These are phyloP conservation scores for Cheumatopsyche charites DNA, from an alignment of 1,140 invertebrate genomes.

Conservation along the genomic window DNA sequence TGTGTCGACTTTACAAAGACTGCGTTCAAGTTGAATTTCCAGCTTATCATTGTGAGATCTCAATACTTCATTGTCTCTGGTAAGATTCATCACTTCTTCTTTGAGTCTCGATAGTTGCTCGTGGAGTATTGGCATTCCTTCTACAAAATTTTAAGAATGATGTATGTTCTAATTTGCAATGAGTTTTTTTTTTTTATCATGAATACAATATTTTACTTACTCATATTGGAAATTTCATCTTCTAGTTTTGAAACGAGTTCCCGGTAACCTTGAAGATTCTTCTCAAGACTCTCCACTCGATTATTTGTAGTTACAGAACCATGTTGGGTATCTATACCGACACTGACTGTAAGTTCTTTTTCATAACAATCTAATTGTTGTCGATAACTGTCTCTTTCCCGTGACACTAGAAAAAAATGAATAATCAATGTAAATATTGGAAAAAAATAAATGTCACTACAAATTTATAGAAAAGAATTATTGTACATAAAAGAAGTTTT, in stretches of 20 bases:
- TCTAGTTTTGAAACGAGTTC: conserved; percentile 73
- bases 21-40: conserved; percentile 69
- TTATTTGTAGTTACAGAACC: conserved; percentile 56
- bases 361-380: conserved; percentile 82
- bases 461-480: not conserved
- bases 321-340: conserved; percentile 53
- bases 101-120: conserved; percentile 56
- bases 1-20: conserved; percentile 51
- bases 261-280: conserved; percentile 68
- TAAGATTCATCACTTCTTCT: conserved; percentile 60
- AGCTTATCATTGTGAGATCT: conserved; percentile 67
- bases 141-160: not conserved
- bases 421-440: not conserved
- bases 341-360: conserved; percentile 72
- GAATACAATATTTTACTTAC: conserved; percentile 47
- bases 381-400: conserved; percentile 78
- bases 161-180: not conserved
- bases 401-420: conserved; percentile 63
- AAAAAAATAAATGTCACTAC: not conserved
- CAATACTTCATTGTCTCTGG: conserved; percentile 64
- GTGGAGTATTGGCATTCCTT: conserved; percentile 48
- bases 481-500: conserved; percentile 56
- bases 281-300: conserved; percentile 70
- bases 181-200: not conserved
- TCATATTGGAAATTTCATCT: conserved; percentile 59